A percentile compares a stretch with the other conserved stretches of the same genome.
Conservation (phyloP, 1,140 invertebrate species). For the Drosophila asahinai region DNA sequence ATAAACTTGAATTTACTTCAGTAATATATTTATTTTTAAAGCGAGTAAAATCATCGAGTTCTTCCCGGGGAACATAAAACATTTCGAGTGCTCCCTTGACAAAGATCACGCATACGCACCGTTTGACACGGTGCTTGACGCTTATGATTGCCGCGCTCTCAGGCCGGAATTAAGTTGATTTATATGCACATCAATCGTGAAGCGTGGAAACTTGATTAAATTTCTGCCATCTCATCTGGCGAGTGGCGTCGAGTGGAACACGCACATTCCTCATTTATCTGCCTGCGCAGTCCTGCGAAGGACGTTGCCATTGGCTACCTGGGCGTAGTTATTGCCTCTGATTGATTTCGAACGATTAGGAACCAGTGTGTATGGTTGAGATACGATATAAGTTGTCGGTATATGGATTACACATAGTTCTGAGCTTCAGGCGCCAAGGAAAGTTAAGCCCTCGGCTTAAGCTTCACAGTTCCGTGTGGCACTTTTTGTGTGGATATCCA, state of each 20-base stretch:
- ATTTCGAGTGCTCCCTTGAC: neutral
- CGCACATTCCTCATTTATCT: slow-evolving; percentile 46
- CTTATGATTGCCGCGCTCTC: slow-evolving; percentile 33
- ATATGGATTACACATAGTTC: slow-evolving; percentile 8
- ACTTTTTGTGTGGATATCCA: slow-evolving; percentile 35
- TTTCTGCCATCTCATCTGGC: slow-evolving; percentile 28
- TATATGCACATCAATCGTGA: slow-evolving; percentile 44
- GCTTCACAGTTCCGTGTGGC: slow-evolving; percentile 16
- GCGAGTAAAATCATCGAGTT: neutral
- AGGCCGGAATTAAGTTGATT: slow-evolving; percentile 31
- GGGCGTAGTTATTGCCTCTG: slow-evolving; percentile 39
- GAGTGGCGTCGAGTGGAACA: slow-evolving; percentile 34
- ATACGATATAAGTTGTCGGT: slow-evolving; percentile 11
- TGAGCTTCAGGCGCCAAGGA: slow-evolving; percentile 11
- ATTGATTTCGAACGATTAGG: slow-evolving; percentile 44
- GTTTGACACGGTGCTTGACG: slow-evolving; percentile 9
- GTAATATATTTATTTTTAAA: neutral
- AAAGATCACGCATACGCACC: slow-evolving; percentile 33
- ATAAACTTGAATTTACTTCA: too few species aligned
- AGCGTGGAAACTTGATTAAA: slow-evolving; percentile 44
- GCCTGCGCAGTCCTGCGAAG: neutral
- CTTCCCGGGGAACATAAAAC: neutral
- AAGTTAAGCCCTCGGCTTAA: slow-evolving; percentile 54
- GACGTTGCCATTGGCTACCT: slow-evolving; percentile 53
- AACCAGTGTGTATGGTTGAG: slow-evolving; percentile 1